Conservation (phyloP, 2,797 vertebrate species). For the Allobates femoralis region DNA sequence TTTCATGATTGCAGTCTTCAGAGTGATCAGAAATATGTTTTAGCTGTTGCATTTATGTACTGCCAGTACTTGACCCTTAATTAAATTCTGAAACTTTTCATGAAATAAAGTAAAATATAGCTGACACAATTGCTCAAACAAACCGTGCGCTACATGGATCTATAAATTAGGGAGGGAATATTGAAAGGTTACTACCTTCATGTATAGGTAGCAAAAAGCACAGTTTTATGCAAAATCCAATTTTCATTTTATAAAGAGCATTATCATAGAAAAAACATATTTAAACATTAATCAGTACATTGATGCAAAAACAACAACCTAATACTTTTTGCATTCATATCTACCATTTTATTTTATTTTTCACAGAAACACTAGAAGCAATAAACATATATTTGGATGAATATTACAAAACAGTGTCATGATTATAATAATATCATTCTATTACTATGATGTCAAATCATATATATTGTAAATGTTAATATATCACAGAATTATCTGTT, state of each 20-base stretch:
- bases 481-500: background rate
- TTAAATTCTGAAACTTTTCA: constrained; percentile 87
- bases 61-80: constrained; percentile 81
- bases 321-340: background rate
- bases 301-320: background rate
- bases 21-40: constrained; percentile 85
- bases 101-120: constrained; percentile 86
- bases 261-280: constrained; percentile 22
- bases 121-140: constrained; percentile 82
- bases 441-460: background rate
- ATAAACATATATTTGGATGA: background rate
- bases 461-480: too few relatives aligned
- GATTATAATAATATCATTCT: background rate
- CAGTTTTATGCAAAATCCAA: constrained; percentile 30
- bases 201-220: constrained; percentile 52
- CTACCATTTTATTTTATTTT: background rate
- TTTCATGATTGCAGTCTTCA: constrained; percentile 92
- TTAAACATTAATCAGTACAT: constrained; percentile 46
- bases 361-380: background rate
- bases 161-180: constrained; percentile 78
- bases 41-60: constrained; percentile 85
- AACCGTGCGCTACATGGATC: constrained; percentile 75
- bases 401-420: background rate
- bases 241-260: constrained; percentile 26
- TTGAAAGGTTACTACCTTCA: constrained; percentile 79